Base-by-base conservation (phyloP, 1,140 invertebrate genomes). In the Ooceraea biroi region DNA sequence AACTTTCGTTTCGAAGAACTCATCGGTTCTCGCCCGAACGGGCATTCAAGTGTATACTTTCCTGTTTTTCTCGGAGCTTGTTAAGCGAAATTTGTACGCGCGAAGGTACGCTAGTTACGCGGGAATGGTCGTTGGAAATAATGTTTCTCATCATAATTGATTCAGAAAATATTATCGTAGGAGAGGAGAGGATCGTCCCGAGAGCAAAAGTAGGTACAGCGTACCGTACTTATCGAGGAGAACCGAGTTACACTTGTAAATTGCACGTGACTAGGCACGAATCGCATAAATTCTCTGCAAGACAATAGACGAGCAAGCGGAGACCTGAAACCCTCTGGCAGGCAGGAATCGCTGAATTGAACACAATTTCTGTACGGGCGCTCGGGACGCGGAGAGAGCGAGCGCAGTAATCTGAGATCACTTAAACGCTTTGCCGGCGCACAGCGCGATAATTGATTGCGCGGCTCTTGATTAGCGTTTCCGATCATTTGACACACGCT, bases 391-490 rank as follows among this genome's bases (percentile, higher is more conserved):
- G 68, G 63, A 68, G 63, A 77, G 60, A 84, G 72, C 66, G 71
- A 85, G 44, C 68, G 46, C 63, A 63, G 84, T 77, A 84, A 89
- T 77, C 82, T 30, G 74, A 72, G 76, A 82, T 74, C 87, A 73
- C 82, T 86, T 88, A 88, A 86, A 89, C 78, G 78, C 84, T 88
- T 89, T 86, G 74, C 72, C 80, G 57, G 65, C 52, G 44, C 74
- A 85, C 73, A 83, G 86, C 82, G 77, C 88, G 82, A 88, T 86
- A 91, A 91, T 90, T 90, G 86, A 91, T 91, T 86, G 84, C 84
- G 86, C 87, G 68, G 78, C 78, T 74, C 82, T 66, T 82, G 85
- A 89, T 84, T 90, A 90, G 85, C 83, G 85, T 89, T 89, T 88
- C 89, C 89, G 78, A 90, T 89, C 85, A 88, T 88, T 90, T 89